Base-by-base conservation (phyloP, 2,888 invertebrate species). In the Cheilosia scutellata region DNA sequence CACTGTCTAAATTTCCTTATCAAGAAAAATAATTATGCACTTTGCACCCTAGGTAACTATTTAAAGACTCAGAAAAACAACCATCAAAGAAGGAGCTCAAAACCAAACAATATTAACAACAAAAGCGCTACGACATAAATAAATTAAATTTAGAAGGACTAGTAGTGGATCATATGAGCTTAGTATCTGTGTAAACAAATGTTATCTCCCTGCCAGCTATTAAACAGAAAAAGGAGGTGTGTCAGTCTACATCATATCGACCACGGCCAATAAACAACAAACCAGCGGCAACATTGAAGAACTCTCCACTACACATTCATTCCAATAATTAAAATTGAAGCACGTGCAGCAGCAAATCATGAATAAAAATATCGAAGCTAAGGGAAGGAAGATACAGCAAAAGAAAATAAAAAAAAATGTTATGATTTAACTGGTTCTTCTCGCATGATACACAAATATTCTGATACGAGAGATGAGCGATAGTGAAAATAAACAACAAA, bases 321-420 rank as follows among this genome's bases (percentile, higher is more conserved):
- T 60, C 6, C 53, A 49, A 66, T 63, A 70, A 75, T 70, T 82
- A 33, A 60, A 72, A 68, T 60, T 33, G 29, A 65, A 80, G 71
- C 84, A 84, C 84, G 84, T 84, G 84, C 80, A 84, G 4, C 20
- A 53, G 58, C n/a, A n/a, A n/a, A 49, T 71, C 84, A 65, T 65
- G 79, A 70, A 84, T 66, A 71, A 62, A 16, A 71, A 65, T 75
- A 76, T 70, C 60, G n/a, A 60, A 79, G n/a, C 5, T 16, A 71
- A 70, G 40, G 37, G 16, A 75, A 51, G 60, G 33, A 20, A 72
- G 57, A 37, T 55, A 44, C 44, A 42, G 51, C 6, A 57, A 40
- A 51, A n/a, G 25, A 33, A 44, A 68, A 70, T 33, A 6, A 20
- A 20, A 6, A 42, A 31, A 31, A 44, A 31, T 33, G 5, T 47